Evolutionary conservation across 2,888 invertebrate species (phyloP).

Genomic region (Euclidia mi): DNA sequence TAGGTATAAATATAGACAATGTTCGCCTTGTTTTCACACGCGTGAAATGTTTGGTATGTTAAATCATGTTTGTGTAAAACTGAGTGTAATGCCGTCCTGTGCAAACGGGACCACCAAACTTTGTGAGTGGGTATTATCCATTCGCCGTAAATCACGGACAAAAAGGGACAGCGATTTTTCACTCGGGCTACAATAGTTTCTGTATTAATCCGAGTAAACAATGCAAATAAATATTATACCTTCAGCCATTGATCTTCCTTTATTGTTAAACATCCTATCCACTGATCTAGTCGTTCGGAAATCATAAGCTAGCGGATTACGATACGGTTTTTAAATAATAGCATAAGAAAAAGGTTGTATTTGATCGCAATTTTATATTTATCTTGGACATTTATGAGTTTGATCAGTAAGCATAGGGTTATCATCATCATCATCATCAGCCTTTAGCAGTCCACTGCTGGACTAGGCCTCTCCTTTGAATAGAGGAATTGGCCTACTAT

Average conservation of each 20-base stretch:
- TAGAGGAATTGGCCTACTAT: no score
- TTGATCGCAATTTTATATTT: neutral
- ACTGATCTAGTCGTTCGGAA: conserved; percentile 21
- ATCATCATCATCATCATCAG: no score
- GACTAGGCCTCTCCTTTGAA: no score
- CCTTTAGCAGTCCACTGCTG: no score
- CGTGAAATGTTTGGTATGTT: neutral
- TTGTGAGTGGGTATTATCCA: conserved; percentile 37
- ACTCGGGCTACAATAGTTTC: conserved; percentile 48
- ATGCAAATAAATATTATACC: conserved; percentile 49
- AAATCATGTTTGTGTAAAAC: conserved; percentile 18
- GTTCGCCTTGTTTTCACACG: neutral
- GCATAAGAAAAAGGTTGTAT: neutral
- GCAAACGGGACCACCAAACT: conserved; percentile 15
- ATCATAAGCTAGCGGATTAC: conserved; percentile 29
- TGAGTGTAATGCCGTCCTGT: conserved; percentile 23
- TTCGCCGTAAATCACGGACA: conserved; percentile 38
- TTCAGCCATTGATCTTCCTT: conserved; percentile 42
- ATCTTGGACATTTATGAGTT: no score
- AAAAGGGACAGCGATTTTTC: conserved; percentile 45
- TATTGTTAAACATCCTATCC: conserved; percentile 31
- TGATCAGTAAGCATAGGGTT: no score
- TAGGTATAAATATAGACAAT: neutral
- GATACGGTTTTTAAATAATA: conserved; percentile 29
- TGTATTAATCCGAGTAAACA: conserved; percentile 48